Base-by-base conservation (phyloP, 2,888 invertebrate species). In the Philereme transversata region DNA sequence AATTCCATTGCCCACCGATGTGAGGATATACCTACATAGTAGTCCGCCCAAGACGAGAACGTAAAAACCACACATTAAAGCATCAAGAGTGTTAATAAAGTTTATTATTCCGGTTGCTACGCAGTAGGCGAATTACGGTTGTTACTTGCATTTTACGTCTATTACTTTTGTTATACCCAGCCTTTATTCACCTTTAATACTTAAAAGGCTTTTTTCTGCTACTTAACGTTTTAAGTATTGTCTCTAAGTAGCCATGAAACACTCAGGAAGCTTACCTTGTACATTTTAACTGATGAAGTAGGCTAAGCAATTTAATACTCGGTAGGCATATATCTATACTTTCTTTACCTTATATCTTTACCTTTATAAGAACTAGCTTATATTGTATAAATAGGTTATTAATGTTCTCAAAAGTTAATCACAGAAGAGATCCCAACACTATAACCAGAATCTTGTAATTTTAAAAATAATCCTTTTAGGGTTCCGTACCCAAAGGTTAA, bases 91-190 rank as follows among this genome's bases (percentile, higher is more conserved):
- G 51, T 50, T 51, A 54, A 55, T 63, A 63, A 59, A 63, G 45
- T 59, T 63, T 63, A 59, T 56, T 63, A 63, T 59, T 46, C 46
- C 51, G 52, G 52, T 59, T 49, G 46, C 63, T 63, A 63, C 59
- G 55, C 51, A 62, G 56, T 46, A 51, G 45, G 48, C 48, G 58
- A 62, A 62, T 59, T 55, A 49, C 47, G 51, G 55, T 47, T 47
- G 59, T 49, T 56, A 56, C 55, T 52, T 50, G 45, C 51, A 50
- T 59, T 56, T 56, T 56, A 59, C 56, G 51, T 53, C 51, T 43
- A 43, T 63, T 59, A 52, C 58, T 52, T 62, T 62, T 63, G 60
- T 60, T 50, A 51, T 55, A 50, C 51, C 36, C 45, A 52, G 52
- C 33, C 33, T 63, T 59, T 59, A 63, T 60, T 56, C n/a, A n/a